Evolutionary conservation across 1,140 invertebrate species (phyloP), one percentile per base, ranked within the genome.

Genomic region (Drosophila murphyi): DNA sequence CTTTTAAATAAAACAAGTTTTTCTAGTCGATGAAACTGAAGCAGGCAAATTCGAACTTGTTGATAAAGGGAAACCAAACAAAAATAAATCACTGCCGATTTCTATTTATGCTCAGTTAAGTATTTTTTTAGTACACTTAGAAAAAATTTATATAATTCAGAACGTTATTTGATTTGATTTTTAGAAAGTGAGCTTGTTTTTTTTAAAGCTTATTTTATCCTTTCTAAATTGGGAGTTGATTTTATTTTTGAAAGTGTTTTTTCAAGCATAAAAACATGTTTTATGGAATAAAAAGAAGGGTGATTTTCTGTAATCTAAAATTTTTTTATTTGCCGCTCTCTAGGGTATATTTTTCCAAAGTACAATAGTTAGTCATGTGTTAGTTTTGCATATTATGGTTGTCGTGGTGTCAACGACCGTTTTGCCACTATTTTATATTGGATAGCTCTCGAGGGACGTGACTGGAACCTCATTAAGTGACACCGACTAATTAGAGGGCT

Each of bases 401-500:
- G 35, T 10, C 47, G 20, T 4, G 10, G 12, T 45, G 81, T 85
- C 78, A 85, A 75, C 72, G 82, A 52, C 39, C 74, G 41, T 80
- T 78, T 71, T 50, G 31, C 35, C 35, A 50, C 54, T n/a, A 7
- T 12, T 41, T 32, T 59, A 47, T 63, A 63, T 52, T 63, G 61
- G 35, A 6, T 59, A 2, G 10, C 45, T 57, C 74, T 39, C 68
- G 29, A 48, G 76, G 62, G 74, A 64, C 12, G 60, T 47, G 50
- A 59, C 47, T 55, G 41, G 43, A 41, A 51, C 45, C 76, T 63
- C 72, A 83, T 85, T 83, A 80, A 63, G 61, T 74, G 75, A 56
- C 67, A 79, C 47, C 76, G 72, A 37, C 68, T 87, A 87, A 87
- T 87, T 88, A 83, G 65, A 68, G 51, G 50, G 31, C 20, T 48